These are phyloP conservation scores for Eidolon helvum DNA, from an alignment of 2,113 vertebrate species.

Conservation along the genomic window DNA sequence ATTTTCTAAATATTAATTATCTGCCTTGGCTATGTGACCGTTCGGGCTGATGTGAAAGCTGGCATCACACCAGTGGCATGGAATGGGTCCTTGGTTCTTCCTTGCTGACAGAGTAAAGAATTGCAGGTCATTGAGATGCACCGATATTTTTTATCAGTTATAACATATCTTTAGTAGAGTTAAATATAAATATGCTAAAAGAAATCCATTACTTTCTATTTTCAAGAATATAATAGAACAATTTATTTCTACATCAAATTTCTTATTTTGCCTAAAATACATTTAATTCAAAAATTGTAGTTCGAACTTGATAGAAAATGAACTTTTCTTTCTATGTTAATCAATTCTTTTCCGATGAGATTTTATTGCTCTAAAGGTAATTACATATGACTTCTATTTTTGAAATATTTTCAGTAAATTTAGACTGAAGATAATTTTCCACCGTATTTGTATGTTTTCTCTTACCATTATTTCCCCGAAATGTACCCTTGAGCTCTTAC, in stretches of 20 bases:
- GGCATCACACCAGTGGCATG: no score
- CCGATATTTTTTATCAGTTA: not conserved
- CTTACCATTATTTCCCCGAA: not conserved
- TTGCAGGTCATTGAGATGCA: no score
- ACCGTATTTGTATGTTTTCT: not conserved
- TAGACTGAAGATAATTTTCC: not conserved
- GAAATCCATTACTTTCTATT: not conserved
- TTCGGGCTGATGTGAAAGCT: no score
- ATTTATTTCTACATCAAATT: not conserved
- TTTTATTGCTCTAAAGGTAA: not conserved
- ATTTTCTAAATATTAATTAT: not conserved
- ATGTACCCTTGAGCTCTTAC: not conserved
- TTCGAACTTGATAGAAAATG: not conserved
- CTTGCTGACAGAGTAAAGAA: no score
- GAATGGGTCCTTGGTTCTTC: no score
- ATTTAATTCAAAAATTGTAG: not conserved
- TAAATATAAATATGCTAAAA: not conserved
- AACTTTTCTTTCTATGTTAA: not conserved
- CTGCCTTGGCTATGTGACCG: not conserved
- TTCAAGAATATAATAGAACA: not conserved
- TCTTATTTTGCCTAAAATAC: not conserved
- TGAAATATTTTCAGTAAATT: not conserved
- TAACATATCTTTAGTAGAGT: not conserved
- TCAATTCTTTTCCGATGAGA: not conserved
- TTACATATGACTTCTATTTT: not conserved